Conservation (phyloP, 2,797 vertebrate species). For the Monodelphis domestica region DNA sequence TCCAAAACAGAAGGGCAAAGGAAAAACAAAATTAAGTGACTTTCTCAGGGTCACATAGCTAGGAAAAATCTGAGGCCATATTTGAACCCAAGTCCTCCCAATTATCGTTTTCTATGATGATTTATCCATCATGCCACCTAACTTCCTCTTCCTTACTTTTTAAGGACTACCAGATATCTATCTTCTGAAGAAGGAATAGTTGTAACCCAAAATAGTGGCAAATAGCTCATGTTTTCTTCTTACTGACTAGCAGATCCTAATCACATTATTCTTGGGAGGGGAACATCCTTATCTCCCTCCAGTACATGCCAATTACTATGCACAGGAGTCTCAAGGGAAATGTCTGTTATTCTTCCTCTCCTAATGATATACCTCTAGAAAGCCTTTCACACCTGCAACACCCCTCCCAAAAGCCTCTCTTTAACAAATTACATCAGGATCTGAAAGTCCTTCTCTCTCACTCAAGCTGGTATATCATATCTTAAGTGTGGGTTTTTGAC, state of each 20-base stretch:
- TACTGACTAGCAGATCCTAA: background rate
- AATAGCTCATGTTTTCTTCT: background rate
- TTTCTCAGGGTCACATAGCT: no score
- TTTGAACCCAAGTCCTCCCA: no score
- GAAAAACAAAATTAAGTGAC: no score
- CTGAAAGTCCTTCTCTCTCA: conserved; percentile 30
- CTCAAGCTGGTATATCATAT: background rate
- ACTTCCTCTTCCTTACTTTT: background rate
- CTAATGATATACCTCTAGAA: conserved; percentile 28
- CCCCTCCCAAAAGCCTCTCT: background rate
- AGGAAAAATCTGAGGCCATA: no score
- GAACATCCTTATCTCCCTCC: background rate
- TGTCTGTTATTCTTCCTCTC: background rate
- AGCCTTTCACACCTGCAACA: conserved; percentile 7
- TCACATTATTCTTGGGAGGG: background rate
- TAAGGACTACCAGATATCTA: background rate
- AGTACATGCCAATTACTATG: conserved; percentile 28
- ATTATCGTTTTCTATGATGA: no score
- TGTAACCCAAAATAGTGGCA: background rate
- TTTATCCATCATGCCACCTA: no score
- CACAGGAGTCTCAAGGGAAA: conserved; percentile 27
- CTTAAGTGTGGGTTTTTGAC: conserved; percentile 9
- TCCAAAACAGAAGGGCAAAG: no score
- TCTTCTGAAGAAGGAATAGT: background rate
- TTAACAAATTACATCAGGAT: background rate